Conservation (phyloP, 1,140 invertebrate species). For the Acyrthosiphon pisum region DNA sequence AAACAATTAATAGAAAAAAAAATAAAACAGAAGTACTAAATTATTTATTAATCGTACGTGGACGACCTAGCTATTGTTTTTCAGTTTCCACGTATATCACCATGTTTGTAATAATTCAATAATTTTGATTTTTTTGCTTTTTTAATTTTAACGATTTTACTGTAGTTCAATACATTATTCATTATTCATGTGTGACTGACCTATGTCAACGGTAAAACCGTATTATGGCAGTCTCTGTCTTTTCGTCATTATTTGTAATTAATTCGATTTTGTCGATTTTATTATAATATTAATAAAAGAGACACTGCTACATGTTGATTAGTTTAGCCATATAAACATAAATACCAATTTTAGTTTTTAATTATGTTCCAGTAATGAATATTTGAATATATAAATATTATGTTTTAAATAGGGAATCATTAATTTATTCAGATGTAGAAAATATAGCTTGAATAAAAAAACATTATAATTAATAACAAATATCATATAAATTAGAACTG, state of each 20-base stretch:
- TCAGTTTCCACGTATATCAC: not conserved
- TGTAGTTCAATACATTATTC: not conserved
- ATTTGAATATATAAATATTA: not conserved
- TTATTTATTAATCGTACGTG: not conserved
- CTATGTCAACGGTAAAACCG: not conserved
- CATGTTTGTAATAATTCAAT: not conserved
- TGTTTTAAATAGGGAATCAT: not conserved
- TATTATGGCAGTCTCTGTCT: not conserved
- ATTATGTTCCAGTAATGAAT: not conserved
- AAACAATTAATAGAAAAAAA: not conserved
- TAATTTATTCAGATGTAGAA: not conserved
- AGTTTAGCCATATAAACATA: not conserved
- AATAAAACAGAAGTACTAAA: not conserved
- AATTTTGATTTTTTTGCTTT: no score
- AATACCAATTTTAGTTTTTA: not conserved
- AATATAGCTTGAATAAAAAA: not conserved
- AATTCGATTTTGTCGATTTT: not conserved
- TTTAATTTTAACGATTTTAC: slow-evolving; percentile 16
- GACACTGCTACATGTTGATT: not conserved
- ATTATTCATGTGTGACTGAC: not conserved
- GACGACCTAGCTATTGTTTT: not conserved
- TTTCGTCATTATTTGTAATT: not conserved
- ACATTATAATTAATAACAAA: not conserved
- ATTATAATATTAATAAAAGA: not conserved
- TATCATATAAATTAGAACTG: not conserved